A percentile compares a stretch with the other conserved stretches of the same genome.
Evolutionary conservation across 2,113 vertebrate species (phyloP).

Genomic region (Campylomormyrus numenius): DNA sequence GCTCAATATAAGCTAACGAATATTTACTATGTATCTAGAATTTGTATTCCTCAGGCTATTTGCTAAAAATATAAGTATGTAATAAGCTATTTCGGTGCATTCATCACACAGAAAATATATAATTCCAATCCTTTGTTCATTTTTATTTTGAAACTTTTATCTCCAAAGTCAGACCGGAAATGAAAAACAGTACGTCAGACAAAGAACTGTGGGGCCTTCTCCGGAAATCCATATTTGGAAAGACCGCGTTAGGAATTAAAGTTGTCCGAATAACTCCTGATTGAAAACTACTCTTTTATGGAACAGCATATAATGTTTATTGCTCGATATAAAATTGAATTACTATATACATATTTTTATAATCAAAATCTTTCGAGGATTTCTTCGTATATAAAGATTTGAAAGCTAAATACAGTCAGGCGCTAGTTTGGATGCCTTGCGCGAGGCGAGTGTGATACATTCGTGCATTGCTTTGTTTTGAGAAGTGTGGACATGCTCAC

Average conservation of each 20-base stretch:
- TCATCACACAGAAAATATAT: background rate
- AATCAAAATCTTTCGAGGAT: background rate
- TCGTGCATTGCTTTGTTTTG: constrained; percentile 4
- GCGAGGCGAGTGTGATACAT: background rate
- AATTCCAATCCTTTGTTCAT: background rate
- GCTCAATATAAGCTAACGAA: background rate
- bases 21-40: background rate
- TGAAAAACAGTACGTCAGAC: background rate
- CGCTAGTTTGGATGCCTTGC: background rate
- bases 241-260: background rate
- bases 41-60: background rate
- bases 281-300: background rate
- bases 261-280: background rate
- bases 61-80: background rate
- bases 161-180: background rate
- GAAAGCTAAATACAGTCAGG: background rate
- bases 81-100: background rate
- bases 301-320: background rate
- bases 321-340: background rate
- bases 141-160: background rate
- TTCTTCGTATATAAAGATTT: background rate
- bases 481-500: background rate
- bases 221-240: background rate
- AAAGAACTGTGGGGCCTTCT: background rate
- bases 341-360: background rate